phyloP scores from a whole-genome alignment of 1,140 invertebrate species.

The Drosophila gunungcola region DNA sequence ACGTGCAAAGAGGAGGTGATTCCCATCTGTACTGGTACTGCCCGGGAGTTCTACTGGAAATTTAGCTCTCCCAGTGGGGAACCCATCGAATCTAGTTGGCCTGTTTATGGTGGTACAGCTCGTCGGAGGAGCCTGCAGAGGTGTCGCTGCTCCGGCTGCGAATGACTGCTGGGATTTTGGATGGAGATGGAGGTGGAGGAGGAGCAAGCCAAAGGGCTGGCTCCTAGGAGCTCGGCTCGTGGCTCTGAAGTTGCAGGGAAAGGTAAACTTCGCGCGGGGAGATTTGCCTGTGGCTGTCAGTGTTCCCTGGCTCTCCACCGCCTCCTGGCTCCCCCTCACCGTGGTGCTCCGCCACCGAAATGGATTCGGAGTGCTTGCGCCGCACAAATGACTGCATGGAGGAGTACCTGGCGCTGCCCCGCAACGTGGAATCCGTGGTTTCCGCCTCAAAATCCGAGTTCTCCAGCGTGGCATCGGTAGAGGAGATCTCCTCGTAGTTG shows the following conservation, averaged over 20 bases:
- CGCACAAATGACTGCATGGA: slow-evolving; percentile 66
- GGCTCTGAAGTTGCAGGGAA: slow-evolving; percentile 38
- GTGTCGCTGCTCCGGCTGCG: slow-evolving; percentile 10
- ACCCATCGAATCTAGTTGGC: slow-evolving; percentile 10
- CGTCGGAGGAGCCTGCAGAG: slow-evolving; percentile 1
- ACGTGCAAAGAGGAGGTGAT: slow-evolving; percentile 17
- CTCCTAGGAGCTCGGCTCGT: slow-evolving; percentile 36
- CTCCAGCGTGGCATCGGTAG: slow-evolving; percentile 15
- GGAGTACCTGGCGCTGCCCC: slow-evolving; percentile 17
- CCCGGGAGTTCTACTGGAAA: slow-evolving; percentile 48
- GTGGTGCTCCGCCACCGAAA: slow-evolving; percentile 3
- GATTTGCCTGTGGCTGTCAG: slow-evolving; percentile 13
- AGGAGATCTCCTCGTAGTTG: slow-evolving; percentile 29
- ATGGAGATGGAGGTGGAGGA: too few relatives aligned
- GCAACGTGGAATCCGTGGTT: slow-evolving; percentile 28
- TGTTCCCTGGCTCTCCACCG: not conserved
- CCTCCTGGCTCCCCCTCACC: not conserved
- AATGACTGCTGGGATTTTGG: not conserved
- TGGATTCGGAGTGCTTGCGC: slow-evolving; percentile 34
- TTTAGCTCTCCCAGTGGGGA: slow-evolving; percentile 43
- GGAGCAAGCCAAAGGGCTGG: not conserved
- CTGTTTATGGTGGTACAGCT: not conserved
- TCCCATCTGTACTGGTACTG: not conserved
- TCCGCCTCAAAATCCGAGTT: slow-evolving; percentile 48
- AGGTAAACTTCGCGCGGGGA: slow-evolving; percentile 61